Evolutionary conservation across 92 coral and sea anemone species (phyloP).

Genomic region (Montipora capitata): DNA sequence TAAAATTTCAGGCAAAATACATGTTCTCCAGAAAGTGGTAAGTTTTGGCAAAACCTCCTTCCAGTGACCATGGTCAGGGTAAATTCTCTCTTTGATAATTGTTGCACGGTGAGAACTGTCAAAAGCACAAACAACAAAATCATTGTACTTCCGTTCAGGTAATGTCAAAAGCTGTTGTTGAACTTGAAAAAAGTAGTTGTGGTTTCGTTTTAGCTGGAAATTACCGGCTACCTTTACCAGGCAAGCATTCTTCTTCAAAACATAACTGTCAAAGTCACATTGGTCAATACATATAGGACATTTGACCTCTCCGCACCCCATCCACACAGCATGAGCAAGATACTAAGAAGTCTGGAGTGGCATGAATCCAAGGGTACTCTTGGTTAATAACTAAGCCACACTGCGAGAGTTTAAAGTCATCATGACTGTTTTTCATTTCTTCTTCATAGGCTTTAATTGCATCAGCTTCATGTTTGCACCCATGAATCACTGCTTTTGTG

Average conservation of each 20-base stretch:
- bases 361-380: conserved; percentile 1
- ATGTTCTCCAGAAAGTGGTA: conserved; percentile 51
- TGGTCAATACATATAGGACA: conserved; percentile 44
- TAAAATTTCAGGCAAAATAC: conserved; percentile 51
- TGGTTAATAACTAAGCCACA: conserved; percentile 67
- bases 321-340: conserved; percentile 71
- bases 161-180: neutral
- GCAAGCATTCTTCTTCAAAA: conserved; percentile 48
- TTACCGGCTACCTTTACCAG: conserved; percentile 50
- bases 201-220: conserved; percentile 45
- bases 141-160: too few relatives aligned
- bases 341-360: conserved; percentile 43
- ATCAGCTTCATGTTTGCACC: conserved; percentile 19
- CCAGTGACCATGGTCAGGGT: conserved; percentile 58
- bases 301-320: conserved; percentile 53
- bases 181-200: conserved; percentile 22
- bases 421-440: conserved; percentile 30
- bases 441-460: conserved; percentile 48
- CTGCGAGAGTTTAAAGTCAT: conserved; percentile 7
- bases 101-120: conserved; percentile 43
- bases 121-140: conserved; percentile 3
- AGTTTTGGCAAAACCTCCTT: conserved; percentile 67
- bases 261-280: conserved; percentile 62
- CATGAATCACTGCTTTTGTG: conserved; percentile 49
- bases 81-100: conserved; percentile 54